phyloP scores from a whole-genome alignment of 1,140 invertebrate genomes.

The Pseudomyrmex gracilis region DNA sequence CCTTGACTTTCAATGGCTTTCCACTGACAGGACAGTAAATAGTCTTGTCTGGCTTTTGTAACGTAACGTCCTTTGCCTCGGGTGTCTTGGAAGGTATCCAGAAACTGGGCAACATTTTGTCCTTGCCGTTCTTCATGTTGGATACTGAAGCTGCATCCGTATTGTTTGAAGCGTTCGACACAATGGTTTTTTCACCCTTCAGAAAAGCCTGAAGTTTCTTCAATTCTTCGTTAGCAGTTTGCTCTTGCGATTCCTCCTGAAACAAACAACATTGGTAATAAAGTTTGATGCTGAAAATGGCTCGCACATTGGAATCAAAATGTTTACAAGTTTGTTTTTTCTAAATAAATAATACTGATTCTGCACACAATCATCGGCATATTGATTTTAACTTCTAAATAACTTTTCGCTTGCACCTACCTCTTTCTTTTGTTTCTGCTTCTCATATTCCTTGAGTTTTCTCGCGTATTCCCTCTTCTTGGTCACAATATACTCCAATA shows the following conservation, averaged over 20 bases:
- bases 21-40: slow-evolving; percentile 98
- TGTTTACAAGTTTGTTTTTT: too few relatives aligned
- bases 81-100: slow-evolving; percentile 99
- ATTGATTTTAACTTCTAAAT: neutral
- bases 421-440: slow-evolving; percentile 92
- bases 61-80: slow-evolving; percentile 89
- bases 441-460: slow-evolving; percentile 97
- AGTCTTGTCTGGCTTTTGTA: slow-evolving; percentile 95
- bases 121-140: slow-evolving; percentile 89
- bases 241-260: slow-evolving; percentile 87
- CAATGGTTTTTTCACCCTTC: slow-evolving; percentile 91
- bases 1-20: slow-evolving; percentile 95
- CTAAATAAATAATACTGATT: too few relatives aligned
- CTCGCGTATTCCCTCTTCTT: slow-evolving; percentile 97
- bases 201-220: slow-evolving; percentile 91
- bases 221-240: slow-evolving; percentile 90
- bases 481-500: slow-evolving; percentile 97
- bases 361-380: neutral
- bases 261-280: neutral
- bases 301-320: too few relatives aligned
- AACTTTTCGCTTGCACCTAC: slow-evolving; percentile 70
- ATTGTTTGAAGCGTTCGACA: slow-evolving; percentile 73
- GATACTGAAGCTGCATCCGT: slow-evolving; percentile 87
- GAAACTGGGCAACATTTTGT: slow-evolving; percentile 96
- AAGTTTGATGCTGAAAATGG: too few relatives aligned